Percentiles rank a stretch among this genome's conserved stretches.
These are phyloP conservation scores for Oxytorus armatus DNA, from an alignment of 2,888 invertebrate species.

Conservation along the genomic window DNA sequence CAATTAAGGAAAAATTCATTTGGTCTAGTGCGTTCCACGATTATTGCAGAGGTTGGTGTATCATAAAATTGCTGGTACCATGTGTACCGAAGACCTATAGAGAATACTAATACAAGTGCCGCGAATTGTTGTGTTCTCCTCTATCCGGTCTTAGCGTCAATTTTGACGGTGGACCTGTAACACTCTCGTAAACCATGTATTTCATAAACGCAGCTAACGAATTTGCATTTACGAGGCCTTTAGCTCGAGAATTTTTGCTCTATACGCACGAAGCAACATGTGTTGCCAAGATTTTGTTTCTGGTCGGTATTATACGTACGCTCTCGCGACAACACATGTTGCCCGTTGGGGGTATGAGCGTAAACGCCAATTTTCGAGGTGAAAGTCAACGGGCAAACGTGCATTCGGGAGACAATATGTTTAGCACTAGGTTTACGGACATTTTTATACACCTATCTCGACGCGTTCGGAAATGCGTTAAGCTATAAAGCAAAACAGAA, in stretches of 20 bases:
- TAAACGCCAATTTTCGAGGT: constrained; percentile 50
- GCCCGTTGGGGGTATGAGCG: constrained; percentile 5
- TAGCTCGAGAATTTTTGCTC: constrained; percentile 43
- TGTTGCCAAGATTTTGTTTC: constrained; percentile 66
- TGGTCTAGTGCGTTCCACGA: constrained; percentile 18
- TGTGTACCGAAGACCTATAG: constrained; percentile 13
- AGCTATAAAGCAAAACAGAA: constrained; percentile 24
- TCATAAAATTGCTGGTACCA: constrained; percentile 51
- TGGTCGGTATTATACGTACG: constrained; percentile 15
- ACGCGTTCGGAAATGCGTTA: background rate
- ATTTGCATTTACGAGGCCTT: constrained; percentile 71
- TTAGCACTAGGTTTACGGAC: too few species aligned
- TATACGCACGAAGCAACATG: constrained; percentile 66
- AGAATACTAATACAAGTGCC: background rate
- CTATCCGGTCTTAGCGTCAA: constrained; percentile 2
- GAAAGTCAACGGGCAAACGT: constrained; percentile 58
- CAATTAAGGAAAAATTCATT: constrained; percentile 33
- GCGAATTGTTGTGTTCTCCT: constrained; percentile 31
- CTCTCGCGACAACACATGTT: constrained; percentile 64
- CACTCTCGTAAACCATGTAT: constrained; percentile 62
- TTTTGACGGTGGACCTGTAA: constrained; percentile 57
- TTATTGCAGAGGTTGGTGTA: constrained; percentile 37
- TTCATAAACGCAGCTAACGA: constrained; percentile 62
- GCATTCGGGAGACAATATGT: background rate
- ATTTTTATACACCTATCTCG: too few species aligned